Percentiles rank a stretch among this genome's conserved stretches.
These are phyloP conservation scores for Smutsia gigantea DNA, from an alignment of 2,797 vertebrate genomes.

Conservation along the genomic window DNA sequence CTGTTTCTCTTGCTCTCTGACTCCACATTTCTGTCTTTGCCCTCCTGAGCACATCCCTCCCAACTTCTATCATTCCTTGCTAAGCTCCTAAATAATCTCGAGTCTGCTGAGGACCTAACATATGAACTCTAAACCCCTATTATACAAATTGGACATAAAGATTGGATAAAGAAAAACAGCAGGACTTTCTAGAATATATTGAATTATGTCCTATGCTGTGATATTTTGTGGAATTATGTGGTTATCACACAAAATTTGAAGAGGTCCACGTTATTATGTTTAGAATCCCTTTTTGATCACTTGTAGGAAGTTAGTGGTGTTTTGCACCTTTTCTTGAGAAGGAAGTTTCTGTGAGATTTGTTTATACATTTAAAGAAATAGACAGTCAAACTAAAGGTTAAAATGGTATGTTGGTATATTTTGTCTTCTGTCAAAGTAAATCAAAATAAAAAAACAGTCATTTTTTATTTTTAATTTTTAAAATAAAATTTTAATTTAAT, in stretches of 20 bases:
- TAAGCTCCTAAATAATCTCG: neutral
- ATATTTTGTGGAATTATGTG: neutral
- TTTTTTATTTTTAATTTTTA: too few species aligned
- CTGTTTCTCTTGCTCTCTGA: neutral
- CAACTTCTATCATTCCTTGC: neutral
- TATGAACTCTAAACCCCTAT: neutral
- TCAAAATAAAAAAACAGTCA: neutral
- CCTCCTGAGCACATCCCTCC: neutral
- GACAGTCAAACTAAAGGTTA: neutral
- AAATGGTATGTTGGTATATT: neutral
- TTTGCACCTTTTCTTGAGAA: neutral
- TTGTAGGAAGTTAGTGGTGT: neutral
- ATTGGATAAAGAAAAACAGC: neutral
- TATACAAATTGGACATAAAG: neutral
- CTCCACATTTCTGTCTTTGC: neutral
- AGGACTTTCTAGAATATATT: neutral
- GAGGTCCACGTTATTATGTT: neutral
- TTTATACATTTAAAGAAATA: constrained; percentile 13
- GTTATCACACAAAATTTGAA: neutral
- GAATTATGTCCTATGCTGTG: neutral
- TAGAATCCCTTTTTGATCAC: neutral
- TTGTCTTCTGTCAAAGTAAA: constrained; percentile 30
- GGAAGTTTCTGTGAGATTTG: neutral
- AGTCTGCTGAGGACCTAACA: neutral
- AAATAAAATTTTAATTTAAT: too few species aligned